phyloP scores from a whole-genome alignment of 2,888 invertebrate genomes.

The Dynastes maya region DNA sequence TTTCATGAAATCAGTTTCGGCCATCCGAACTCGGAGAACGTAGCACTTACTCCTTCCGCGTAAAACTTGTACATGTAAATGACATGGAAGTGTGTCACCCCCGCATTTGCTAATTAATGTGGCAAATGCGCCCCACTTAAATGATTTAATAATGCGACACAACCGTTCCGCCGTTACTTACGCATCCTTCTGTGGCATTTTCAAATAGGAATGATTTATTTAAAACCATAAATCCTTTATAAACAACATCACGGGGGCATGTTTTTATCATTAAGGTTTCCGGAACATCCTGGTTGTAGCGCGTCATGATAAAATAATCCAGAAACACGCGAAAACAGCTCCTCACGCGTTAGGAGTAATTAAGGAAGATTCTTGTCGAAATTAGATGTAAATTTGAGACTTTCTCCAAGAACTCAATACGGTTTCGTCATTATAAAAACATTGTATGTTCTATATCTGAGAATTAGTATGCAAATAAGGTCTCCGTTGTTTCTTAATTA shows the following conservation, averaged over 20 bases:
- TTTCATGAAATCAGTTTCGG: no score
- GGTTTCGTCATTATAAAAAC: neutral
- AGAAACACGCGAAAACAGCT: neutral
- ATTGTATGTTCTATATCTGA: neutral
- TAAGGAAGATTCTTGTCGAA: neutral
- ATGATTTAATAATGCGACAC: slow-evolving; percentile 14
- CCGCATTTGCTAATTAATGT: slow-evolving; percentile 29
- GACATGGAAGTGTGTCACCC: slow-evolving; percentile 33
- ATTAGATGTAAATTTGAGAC: neutral
- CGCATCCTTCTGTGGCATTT: neutral
- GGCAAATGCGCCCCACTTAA: slow-evolving; percentile 15
- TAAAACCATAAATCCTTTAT: neutral
- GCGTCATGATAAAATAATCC: neutral
- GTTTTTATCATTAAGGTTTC: neutral
- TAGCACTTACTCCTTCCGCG: neutral
- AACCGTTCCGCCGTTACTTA: neutral
- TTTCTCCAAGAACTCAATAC: neutral
- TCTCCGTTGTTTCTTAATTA: neutral
- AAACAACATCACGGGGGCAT: neutral
- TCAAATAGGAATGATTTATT: slow-evolving; percentile 1
- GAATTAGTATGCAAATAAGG: slow-evolving; percentile 2
- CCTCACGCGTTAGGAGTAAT: neutral
- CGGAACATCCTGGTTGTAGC: neutral
- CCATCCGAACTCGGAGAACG: neutral
- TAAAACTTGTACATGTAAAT: slow-evolving; percentile 12